These are phyloP conservation scores for Sebastes wilsoni DNA, from an alignment of 2,797 vertebrate genomes.

Conservation along the genomic window DNA sequence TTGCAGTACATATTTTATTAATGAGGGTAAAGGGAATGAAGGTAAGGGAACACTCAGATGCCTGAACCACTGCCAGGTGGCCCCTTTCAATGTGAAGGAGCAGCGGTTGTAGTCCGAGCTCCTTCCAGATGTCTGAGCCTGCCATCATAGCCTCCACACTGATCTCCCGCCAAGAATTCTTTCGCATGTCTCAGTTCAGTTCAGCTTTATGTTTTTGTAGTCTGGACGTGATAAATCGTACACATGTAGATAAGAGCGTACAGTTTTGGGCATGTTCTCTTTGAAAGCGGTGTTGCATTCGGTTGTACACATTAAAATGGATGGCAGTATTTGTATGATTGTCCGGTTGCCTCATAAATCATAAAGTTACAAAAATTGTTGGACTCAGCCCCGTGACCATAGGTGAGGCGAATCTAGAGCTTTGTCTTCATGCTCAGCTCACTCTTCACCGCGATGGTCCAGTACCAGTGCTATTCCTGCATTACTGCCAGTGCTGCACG, in stretches of 20 bases:
- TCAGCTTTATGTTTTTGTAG: neutral
- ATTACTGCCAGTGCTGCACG: neutral
- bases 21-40: neutral
- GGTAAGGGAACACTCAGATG: neutral
- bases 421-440: neutral
- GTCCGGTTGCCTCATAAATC: neutral
- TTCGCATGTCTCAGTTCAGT: neutral
- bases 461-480: neutral
- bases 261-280: neutral
- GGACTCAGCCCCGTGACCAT: neutral
- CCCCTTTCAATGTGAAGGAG: neutral
- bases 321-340: neutral
- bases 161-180: neutral
- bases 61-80: accelerated
- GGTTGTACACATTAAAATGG: neutral
- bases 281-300: neutral
- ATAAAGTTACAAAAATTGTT: neutral
- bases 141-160: neutral
- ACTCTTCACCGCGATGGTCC: neutral
- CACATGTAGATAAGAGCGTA: neutral
- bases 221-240: neutral
- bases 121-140: neutral
- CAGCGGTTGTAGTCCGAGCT: neutral
- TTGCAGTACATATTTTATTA: neutral
- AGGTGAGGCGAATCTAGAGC: neutral